Conservation (phyloP, 2,113 vertebrate species). For the Macaca fascicularis region DNA sequence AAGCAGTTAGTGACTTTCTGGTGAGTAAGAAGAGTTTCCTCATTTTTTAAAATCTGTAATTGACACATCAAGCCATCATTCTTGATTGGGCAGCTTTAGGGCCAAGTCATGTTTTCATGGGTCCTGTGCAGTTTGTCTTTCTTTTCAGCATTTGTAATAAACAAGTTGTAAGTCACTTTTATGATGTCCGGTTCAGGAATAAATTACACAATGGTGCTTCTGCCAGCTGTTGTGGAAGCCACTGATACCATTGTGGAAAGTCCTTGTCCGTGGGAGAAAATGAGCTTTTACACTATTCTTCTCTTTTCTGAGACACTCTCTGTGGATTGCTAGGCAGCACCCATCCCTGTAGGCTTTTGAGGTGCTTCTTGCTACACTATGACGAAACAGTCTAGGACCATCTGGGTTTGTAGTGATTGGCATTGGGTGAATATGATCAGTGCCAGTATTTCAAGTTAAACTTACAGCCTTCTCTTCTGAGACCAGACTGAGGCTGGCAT, state of each 20-base stretch:
- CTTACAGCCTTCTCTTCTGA: neutral
- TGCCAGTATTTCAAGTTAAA: neutral
- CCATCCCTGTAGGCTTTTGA: neutral
- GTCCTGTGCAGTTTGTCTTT: neutral
- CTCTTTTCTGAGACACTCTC: neutral
- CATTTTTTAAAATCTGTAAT: neutral
- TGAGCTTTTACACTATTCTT: accelerated
- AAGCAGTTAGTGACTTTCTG: too few species aligned
- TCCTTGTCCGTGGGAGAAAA: neutral
- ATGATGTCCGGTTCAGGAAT: neutral
- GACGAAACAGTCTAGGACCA: neutral
- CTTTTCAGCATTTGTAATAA: neutral
- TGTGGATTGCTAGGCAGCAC: neutral
- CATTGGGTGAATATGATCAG: neutral
- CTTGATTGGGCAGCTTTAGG: neutral
- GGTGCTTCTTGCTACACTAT: neutral
- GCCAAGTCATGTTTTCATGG: neutral
- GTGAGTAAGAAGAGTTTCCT: too few species aligned
- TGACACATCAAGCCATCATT: neutral
- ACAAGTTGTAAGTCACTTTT: slow-evolving; percentile 2
- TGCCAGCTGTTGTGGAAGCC: neutral
- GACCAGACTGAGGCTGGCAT: neutral
- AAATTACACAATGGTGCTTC: neutral
- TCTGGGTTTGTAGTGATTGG: neutral
- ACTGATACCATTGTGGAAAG: neutral